Percentiles rank a stretch among this genome's conserved stretches.
Conservation (phyloP, 1,140 invertebrate species). For the Glossosoma conforme region DNA sequence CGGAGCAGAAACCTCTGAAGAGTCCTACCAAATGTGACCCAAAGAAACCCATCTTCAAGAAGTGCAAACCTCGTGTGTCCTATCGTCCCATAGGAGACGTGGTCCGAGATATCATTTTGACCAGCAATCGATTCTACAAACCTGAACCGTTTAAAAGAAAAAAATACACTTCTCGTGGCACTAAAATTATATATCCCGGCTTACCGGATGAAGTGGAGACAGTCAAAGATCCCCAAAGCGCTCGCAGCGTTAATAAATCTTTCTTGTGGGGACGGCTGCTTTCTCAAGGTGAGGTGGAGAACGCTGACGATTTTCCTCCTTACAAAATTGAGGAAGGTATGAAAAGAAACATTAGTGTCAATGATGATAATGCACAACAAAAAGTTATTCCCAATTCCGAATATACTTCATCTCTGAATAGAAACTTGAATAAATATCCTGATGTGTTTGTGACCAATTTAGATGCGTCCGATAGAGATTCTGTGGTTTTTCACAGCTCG, state of each 20-base stretch:
- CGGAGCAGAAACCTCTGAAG: conserved; percentile 4
- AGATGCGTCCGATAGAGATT: conserved; percentile 6
- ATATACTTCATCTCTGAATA: no score
- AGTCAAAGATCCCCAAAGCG: conserved; percentile 6
- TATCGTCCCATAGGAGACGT: conserved; percentile 24
- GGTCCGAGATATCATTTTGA: conserved; percentile 37
- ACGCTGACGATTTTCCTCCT: conserved; percentile 12
- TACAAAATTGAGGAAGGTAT: no score
- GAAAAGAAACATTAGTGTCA: no score
- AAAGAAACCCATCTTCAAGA: conserved; percentile 19
- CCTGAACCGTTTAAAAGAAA: conserved; percentile 36
- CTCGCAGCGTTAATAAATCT: no score
- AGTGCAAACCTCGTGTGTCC: conserved; percentile 7
- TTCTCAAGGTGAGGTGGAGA: conserved; percentile 13
- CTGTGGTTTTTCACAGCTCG: conserved; percentile 13
- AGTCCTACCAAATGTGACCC: conserved; percentile 4
- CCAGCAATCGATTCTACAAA: conserved; percentile 40
- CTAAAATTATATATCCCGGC: conserved; percentile 34
- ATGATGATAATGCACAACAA: no score
- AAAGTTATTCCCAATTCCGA: no score
- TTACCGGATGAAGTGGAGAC: conserved; percentile 15
- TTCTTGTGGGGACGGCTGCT: conserved; percentile 34
- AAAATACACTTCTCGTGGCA: conserved; percentile 38
- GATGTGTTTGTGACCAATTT: no score
- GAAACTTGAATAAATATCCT: no score